A percentile compares a stretch with the other conserved stretches of the same genome.
Evolutionary conservation across 2,113 vertebrate species (phyloP).

Genomic region (Bubalus kerabau): DNA sequence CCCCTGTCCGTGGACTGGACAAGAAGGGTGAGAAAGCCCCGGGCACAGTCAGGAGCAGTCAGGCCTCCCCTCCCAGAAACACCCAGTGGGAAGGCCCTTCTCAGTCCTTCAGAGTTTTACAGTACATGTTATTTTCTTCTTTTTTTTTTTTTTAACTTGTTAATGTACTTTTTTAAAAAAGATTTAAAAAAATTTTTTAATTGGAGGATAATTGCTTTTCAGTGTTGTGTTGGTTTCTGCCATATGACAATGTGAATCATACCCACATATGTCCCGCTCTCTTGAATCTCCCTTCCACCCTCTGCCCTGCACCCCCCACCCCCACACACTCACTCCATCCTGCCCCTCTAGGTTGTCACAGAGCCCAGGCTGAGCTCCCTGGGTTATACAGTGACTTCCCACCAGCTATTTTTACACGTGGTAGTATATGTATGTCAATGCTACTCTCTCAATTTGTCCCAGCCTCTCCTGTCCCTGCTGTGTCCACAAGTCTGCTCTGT

Average conservation of each 20-base stretch:
- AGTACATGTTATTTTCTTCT: neutral
- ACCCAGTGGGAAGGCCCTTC: neutral
- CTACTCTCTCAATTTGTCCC: neutral
- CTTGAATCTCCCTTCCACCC: neutral
- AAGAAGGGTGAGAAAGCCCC: neutral
- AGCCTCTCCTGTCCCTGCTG: neutral
- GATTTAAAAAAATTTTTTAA: neutral
- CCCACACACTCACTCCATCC: neutral
- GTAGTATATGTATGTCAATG: neutral
- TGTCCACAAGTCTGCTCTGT: neutral
- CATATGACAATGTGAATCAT: neutral
- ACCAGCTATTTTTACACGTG: neutral
- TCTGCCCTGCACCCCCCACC: neutral
- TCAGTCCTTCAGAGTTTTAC: neutral
- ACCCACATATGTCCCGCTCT: neutral
- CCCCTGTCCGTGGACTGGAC: fast-evolving
- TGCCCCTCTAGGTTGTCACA: neutral
- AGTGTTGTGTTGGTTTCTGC: neutral
- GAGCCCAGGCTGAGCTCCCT: neutral
- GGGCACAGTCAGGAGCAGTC: neutral
- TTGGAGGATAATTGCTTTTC: neutral
- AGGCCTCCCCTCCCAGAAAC: no score
- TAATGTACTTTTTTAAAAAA: neutral
- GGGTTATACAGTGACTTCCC: neutral
- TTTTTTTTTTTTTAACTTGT: neutral